Percentiles rank a stretch among this genome's conserved stretches.
These are phyloP conservation scores for Pegoplata infirma DNA, from an alignment of 2,888 invertebrate genomes.

Conservation along the genomic window DNA sequence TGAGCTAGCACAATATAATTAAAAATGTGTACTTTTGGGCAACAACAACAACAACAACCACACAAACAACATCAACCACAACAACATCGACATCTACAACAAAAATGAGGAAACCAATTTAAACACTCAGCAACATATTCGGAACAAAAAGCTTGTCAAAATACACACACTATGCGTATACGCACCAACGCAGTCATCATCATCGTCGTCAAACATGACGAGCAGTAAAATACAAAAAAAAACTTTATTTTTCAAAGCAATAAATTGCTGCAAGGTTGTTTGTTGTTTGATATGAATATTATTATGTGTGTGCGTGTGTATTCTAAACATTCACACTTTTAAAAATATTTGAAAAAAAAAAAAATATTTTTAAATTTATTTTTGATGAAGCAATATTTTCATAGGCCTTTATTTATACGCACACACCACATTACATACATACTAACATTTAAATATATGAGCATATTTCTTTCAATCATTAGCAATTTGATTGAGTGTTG, in stretches of 20 bases:
- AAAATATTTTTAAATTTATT: not conserved
- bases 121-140: slow-evolving; percentile 18
- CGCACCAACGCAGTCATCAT: slow-evolving; percentile 29
- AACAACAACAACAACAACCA: slow-evolving; percentile 33
- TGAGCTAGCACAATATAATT: slow-evolving; percentile 66
- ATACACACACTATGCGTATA: slow-evolving; percentile 27
- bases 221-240: too few relatives aligned
- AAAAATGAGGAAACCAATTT: slow-evolving; percentile 19
- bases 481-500: not conserved
- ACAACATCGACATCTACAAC: slow-evolving; percentile 2
- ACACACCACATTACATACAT: not conserved
- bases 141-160: slow-evolving; percentile 31
- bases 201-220: not conserved
- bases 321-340: not conserved
- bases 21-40: slow-evolving; percentile 60
- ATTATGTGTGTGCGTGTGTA: too few relatives aligned
- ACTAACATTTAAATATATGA: too few relatives aligned
- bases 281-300: not conserved
- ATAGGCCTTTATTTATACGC: not conserved
- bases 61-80: not conserved
- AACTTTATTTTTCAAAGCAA: slow-evolving; percentile 8
- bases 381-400: not conserved
- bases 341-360: not conserved
- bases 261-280: slow-evolving; percentile 12
- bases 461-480: not conserved